phyloP scores from a whole-genome alignment of 2,888 invertebrate species.

The Celastrina argiolus region DNA sequence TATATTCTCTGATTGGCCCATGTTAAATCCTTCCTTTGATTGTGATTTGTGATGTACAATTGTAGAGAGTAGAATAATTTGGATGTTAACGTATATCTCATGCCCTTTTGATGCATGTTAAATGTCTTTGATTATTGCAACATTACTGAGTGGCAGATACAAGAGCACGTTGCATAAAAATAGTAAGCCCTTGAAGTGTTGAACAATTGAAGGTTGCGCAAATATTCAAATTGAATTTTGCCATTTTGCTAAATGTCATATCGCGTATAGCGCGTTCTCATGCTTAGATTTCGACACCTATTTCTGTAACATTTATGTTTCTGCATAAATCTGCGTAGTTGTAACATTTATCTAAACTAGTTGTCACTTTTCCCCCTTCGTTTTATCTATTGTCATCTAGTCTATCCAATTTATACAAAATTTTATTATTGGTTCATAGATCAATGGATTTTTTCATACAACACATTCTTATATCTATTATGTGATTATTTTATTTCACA shows the following conservation, averaged over 20 bases:
- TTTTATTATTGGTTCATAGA: too few relatives aligned
- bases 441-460: not conserved
- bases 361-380: not conserved
- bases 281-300: conserved; percentile 18
- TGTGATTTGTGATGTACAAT: too few relatives aligned
- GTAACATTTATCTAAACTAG: conserved; percentile 6
- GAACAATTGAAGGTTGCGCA: conserved; percentile 56
- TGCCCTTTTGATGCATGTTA: not conserved
- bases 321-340: conserved; percentile 12
- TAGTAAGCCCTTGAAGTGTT: conserved; percentile 56
- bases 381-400: too few relatives aligned
- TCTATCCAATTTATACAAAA: not conserved
- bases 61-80: not conserved
- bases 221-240: conserved; percentile 66
- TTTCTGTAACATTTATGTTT: conserved; percentile 15
- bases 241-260: conserved; percentile 39
- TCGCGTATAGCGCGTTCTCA: conserved; percentile 16
- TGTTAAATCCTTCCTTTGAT: not conserved
- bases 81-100: not conserved
- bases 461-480: not conserved
- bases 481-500: not conserved
- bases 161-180: conserved; percentile 33
- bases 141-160: conserved; percentile 13
- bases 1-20: not conserved
- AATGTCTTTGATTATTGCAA: not conserved